phyloP scores from a whole-genome alignment of 2,797 vertebrate species.

The Diceros bicornis region DNA sequence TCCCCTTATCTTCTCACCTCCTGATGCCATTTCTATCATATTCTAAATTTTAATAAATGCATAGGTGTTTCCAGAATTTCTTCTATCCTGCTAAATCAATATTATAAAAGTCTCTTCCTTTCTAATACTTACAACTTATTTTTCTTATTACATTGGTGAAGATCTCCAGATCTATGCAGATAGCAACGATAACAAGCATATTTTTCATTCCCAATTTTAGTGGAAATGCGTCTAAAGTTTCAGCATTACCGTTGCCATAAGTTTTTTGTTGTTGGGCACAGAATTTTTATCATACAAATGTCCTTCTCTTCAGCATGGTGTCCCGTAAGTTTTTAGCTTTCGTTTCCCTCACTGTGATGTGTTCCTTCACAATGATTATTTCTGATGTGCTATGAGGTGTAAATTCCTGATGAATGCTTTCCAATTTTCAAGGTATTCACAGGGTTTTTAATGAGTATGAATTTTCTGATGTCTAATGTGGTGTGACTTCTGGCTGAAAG shows the following conservation, averaged over 20 bases:
- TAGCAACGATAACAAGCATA: neutral
- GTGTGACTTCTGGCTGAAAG: slow-evolving; percentile 88
- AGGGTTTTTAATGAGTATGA: slow-evolving; percentile 87
- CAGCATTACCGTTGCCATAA: neutral
- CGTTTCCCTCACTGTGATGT: neutral
- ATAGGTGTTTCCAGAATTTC: slow-evolving; percentile 30
- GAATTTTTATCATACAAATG: neutral
- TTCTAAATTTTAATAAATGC: slow-evolving; percentile 62
- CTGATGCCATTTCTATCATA: neutral
- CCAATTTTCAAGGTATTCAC: neutral
- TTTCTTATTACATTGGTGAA: neutral
- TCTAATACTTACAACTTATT: neutral
- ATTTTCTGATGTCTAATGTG: slow-evolving; percentile 91
- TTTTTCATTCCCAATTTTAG: neutral
- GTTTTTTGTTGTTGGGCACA: neutral
- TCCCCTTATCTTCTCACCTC: slow-evolving; percentile 6
- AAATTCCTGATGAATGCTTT: slow-evolving; percentile 19
- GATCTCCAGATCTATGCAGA: slow-evolving; percentile 14
- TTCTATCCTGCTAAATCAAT: slow-evolving; percentile 26
- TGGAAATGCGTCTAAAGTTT: neutral
- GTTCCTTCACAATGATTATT: slow-evolving; percentile 37
- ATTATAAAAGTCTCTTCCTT: neutral
- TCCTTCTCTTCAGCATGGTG: slow-evolving; percentile 38
- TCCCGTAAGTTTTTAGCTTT: neutral
- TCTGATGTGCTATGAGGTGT: neutral